A percentile compares a stretch with the other conserved stretches of the same genome.
Conservation (phyloP, 2,888 invertebrate genomes). For the Clanis bilineata region DNA sequence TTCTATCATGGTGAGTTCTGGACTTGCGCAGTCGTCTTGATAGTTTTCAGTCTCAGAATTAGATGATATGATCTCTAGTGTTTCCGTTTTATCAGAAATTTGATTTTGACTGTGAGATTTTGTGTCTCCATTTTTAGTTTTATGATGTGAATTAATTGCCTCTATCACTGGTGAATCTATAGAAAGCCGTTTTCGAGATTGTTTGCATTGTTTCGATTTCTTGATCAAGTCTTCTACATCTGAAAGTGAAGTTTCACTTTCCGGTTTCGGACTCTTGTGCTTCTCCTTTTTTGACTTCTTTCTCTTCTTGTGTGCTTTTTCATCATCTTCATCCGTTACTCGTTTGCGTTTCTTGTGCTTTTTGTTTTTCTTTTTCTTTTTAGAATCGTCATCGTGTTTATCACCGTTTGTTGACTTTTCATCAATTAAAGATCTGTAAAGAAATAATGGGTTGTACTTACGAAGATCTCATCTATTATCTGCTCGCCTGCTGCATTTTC, state of each 20-base stretch:
- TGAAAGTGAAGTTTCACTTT: constrained; percentile 69
- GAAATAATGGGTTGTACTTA: constrained; percentile 51
- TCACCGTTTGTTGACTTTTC: constrained; percentile 50
- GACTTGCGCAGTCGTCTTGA: constrained; percentile 85
- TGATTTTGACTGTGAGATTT: constrained; percentile 36
- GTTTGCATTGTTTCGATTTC: constrained; percentile 58
- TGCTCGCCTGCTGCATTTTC: constrained; percentile 32
- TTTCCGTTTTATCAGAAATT: constrained; percentile 29
- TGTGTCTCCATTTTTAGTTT: constrained; percentile 53
- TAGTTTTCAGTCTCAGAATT: constrained; percentile 84
- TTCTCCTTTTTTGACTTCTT: constrained; percentile 79
- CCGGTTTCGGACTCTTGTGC: constrained; percentile 68
- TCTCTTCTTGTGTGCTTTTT: constrained; percentile 81
- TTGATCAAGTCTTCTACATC: constrained; percentile 66
- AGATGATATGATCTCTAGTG: constrained; percentile 86
- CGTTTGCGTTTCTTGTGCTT: constrained; percentile 88
- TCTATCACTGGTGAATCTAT: constrained; percentile 39
- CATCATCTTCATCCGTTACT: constrained; percentile 78
- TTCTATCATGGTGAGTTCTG: constrained; percentile 89
- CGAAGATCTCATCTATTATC: constrained; percentile 29
- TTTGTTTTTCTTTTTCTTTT: constrained; percentile 79
- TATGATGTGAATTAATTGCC: constrained; percentile 23
- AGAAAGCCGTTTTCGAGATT: constrained; percentile 36
- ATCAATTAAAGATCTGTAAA: constrained; percentile 30
- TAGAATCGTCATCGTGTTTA: constrained; percentile 53